These are phyloP conservation scores for Cyprinodon brontotheroides DNA, from an alignment of 2,113 vertebrate species.

Conservation along the genomic window DNA sequence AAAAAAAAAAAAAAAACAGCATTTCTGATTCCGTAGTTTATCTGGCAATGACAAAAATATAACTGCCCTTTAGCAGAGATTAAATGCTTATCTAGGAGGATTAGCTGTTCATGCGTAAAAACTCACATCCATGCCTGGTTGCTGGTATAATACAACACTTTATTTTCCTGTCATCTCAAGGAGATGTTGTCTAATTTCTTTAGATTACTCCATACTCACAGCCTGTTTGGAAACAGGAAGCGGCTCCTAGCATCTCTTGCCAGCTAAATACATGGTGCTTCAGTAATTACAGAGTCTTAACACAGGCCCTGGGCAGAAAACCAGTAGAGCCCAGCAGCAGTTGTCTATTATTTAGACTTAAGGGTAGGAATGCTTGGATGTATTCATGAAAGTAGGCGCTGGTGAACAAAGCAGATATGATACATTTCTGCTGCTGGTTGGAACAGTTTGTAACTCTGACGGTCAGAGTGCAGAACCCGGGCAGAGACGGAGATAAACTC, in stretches of 20 bases:
- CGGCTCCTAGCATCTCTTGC: slow-evolving; percentile 57
- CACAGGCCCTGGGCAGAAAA: slow-evolving; percentile 65
- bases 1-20: slow-evolving; percentile 29
- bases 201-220: slow-evolving; percentile 32
- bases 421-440: not conserved
- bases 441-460: not conserved
- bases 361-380: slow-evolving; percentile 43
- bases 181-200: slow-evolving; percentile 28
- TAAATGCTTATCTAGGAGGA: slow-evolving; percentile 40
- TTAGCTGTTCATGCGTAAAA: slow-evolving; percentile 38
- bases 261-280: slow-evolving; percentile 74
- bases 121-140: slow-evolving; percentile 11
- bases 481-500: slow-evolving; percentile 1
- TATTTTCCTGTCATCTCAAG: slow-evolving; percentile 22
- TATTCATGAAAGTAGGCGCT: slow-evolving; percentile 31
- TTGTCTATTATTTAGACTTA: slow-evolving; percentile 63
- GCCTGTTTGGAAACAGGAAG: slow-evolving; percentile 58
- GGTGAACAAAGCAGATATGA: slow-evolving; percentile 17
- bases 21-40: slow-evolving; percentile 52
- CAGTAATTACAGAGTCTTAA: slow-evolving; percentile 73
- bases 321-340: slow-evolving; percentile 60
- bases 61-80: slow-evolving; percentile 45
- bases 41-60: slow-evolving; percentile 44
- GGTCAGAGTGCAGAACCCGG: no score
- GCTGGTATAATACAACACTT: slow-evolving; percentile 9